Evolutionary conservation across 1,140 invertebrate genomes (phyloP), one percentile per base, ranked within the genome.

Genomic region (Steinernema feltiae): DNA sequence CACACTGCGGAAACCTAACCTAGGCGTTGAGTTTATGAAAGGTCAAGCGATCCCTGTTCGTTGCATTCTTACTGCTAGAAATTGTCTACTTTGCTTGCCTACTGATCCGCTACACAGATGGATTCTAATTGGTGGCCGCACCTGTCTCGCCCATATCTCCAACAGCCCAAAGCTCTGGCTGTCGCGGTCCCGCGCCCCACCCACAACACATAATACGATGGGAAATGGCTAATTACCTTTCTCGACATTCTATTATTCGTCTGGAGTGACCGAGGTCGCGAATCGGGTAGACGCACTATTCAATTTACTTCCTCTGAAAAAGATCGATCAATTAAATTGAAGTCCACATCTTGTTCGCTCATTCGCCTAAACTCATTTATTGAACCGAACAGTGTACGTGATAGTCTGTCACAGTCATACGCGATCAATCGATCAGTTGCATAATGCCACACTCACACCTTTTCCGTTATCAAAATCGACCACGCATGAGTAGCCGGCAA

Each of bases 181-280:
- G n/a, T n/a, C n/a, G n/a, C n/a, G n/a, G n/a, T n/a, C n/a, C n/a
- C 53, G 2, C 24, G 53, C 24, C 7, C 53, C 53, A 7, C 24
- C 53, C 53, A 27, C 7, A 63, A 63, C 53, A 7, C 35, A 63
- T 17, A 63, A 63, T 63, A 63, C 53, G 24, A 63, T 63, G 24
- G 53, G 53, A 63, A 63, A 63, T 63, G 24, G 53, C 53, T 27
- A 63, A 63, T 63, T 63, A 63, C 53, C 53, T 63, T 63, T 63
- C 53, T 63, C 24, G 53, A 63, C 53, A 63, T 63, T 27, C 12
- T 63, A n/a, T 63, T 63, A 63, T 63, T n/a, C n/a, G n/a, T n/a
- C n/a, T n/a, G n/a, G n/a, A n/a, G n/a, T n/a, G n/a, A n/a, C n/a
- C n/a, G n/a, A n/a, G n/a, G n/a, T n/a, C n/a, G n/a, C n/a, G n/a